phyloP scores from a whole-genome alignment of 2,113 vertebrate genomes.

The Helogale parvula region DNA sequence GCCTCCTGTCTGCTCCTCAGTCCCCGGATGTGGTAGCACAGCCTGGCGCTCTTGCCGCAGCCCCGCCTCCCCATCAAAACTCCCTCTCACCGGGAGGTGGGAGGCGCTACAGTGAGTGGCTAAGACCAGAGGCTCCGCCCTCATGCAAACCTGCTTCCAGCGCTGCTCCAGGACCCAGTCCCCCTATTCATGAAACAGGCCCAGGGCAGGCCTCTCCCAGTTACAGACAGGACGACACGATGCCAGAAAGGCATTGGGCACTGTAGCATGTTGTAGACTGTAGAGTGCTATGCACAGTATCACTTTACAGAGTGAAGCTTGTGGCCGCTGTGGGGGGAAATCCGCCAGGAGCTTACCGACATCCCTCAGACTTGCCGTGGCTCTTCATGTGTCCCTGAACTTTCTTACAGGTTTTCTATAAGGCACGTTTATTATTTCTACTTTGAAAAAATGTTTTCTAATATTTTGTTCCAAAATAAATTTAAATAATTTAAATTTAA shows the following conservation, averaged over 20 bases:
- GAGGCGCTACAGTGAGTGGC: rapidly evolving
- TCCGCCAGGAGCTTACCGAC: background rate
- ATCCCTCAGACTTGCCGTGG: background rate
- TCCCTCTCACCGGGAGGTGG: too few relatives aligned
- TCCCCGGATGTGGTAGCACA: background rate
- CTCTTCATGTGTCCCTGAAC: background rate
- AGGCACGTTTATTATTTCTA: background rate
- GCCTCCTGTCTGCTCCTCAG: background rate
- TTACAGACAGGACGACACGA: too few relatives aligned
- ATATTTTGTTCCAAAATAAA: too few relatives aligned
- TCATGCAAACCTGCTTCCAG: background rate
- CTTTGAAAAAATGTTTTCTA: background rate
- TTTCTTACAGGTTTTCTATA: background rate
- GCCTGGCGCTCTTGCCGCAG: rapidly evolving
- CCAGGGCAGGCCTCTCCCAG: background rate
- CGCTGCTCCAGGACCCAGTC: background rate
- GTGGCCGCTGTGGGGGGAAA: too few relatives aligned
- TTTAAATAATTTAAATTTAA: background rate
- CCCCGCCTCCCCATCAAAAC: background rate
- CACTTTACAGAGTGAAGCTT: background rate
- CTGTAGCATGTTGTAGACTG: too few relatives aligned
- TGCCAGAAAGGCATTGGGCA: background rate
- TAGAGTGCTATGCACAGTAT: background rate
- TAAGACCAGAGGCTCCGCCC: background rate
- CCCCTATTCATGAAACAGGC: too few relatives aligned